Evolutionary conservation across 2,888 invertebrate species (phyloP), one percentile per base, ranked within the genome.

Genomic region (Julus scanicus): DNA sequence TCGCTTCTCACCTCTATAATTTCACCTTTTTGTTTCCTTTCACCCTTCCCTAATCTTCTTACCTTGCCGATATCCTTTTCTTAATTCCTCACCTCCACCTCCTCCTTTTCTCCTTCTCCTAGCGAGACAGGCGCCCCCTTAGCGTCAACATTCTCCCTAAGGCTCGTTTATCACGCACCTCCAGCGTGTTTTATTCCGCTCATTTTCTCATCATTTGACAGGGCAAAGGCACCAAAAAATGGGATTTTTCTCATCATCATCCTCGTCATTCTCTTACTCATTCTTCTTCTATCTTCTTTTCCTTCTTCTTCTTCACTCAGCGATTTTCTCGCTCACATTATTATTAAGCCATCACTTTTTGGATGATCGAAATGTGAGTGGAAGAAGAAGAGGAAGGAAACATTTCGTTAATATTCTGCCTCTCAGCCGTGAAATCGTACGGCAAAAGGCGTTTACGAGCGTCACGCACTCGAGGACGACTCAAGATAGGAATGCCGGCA

Each of bases 111-210:
- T 49, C 44, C 20, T 84, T n/a, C 20, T 87, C 80, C 83, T 48
- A 49, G 15, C 87, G 37, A 57, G 44, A 83, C 83, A n/a, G n/a
- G 29, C 84, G 84, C 87, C 71, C 48, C 87, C 49, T 84, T 39
- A 53, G 87, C 48, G 87, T 87, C 87, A 87, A 87, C 84, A 87
- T 87, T 87, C 57, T 84, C 87, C 87, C 80, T 80, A 15, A 80
- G 80, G 80, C 80, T 80, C 80, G 80, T 80, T 80, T 80, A 80
- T 80, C 80, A 80, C 80, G 80, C 80, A 80, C 80, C 80, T 80
- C 80, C 80, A 80, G 80, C 80, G 80, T 80, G 80, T 80, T 80
- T 37, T 80, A 80, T 80, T 80, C 80, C 80, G 80, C 80, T 80
- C 80, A 80, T 80, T 80, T 80, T 80, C 80, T 80, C 80, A 37